Evolutionary conservation across 2,113 vertebrate genomes (phyloP).

Genomic region (Probosciger aterrimus): DNA sequence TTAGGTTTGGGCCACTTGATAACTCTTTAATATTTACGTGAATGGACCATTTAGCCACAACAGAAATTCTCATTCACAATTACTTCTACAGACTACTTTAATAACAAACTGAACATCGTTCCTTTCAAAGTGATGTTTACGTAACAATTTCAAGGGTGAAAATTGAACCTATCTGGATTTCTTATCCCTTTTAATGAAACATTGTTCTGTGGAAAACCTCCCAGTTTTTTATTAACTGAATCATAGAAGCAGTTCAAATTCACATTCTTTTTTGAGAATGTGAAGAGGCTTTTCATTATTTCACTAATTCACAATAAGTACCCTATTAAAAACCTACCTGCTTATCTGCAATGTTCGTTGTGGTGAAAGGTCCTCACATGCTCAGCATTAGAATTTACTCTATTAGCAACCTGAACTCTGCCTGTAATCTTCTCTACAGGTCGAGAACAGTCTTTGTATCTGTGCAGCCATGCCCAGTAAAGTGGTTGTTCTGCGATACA

Average conservation of each 20-base stretch:
- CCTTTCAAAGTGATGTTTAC: neutral
- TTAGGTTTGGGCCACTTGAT: neutral
- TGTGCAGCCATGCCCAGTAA: conserved; percentile 96
- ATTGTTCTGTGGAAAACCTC: neutral
- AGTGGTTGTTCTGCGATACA: conserved; percentile 93
- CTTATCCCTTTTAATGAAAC: neutral
- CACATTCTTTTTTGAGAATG: neutral
- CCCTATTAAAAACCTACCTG: neutral
- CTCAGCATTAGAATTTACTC: neutral
- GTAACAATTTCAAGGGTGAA: neutral
- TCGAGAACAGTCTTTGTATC: conserved; percentile 93
- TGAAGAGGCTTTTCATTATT: conserved; percentile 36
- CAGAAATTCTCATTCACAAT: neutral
- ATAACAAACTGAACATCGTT: neutral
- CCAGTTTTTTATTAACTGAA: neutral
- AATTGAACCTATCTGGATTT: neutral
- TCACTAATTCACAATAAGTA: neutral
- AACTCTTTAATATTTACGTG: neutral
- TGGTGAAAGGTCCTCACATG: neutral
- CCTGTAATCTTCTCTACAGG: conserved; percentile 70
- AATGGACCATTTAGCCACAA: neutral
- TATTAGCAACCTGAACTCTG: neutral
- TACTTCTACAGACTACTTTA: neutral
- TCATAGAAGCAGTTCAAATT: neutral
- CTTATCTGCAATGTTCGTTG: neutral